phyloP scores from a whole-genome alignment of 2,113 vertebrate species.

The Halichoerus grypus region DNA sequence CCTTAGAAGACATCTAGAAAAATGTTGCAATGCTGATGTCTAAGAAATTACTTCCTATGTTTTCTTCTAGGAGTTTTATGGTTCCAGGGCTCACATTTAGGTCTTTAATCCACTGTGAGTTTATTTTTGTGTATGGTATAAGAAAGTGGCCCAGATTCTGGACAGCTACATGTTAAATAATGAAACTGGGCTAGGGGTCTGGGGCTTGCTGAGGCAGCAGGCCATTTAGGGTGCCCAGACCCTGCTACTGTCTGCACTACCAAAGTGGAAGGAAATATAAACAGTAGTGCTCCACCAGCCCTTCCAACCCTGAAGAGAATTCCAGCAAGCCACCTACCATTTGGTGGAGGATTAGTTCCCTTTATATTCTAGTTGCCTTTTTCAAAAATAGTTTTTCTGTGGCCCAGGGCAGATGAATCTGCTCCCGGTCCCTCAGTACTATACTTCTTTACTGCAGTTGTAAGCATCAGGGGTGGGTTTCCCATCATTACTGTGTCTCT shows the following conservation, averaged over 20 bases:
- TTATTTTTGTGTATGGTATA: not conserved
- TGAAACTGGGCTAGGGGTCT: not conserved
- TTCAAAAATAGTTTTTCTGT: not conserved
- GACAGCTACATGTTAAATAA: not conserved
- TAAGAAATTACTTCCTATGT: not conserved
- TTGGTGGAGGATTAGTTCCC: not conserved
- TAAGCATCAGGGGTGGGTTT: not conserved
- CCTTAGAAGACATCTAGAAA: not conserved
- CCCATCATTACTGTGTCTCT: not conserved
- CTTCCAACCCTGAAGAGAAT: not conserved
- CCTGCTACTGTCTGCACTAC: not conserved
- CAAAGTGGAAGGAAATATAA: not conserved
- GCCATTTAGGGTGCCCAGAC: not conserved
- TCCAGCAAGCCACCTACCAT: not conserved
- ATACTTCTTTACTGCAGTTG: not conserved
- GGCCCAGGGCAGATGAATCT: not conserved
- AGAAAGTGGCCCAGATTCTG: not conserved
- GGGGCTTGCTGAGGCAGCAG: not conserved
- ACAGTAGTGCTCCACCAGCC: not conserved
- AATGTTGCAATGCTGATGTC: not conserved
- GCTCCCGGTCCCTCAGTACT: not conserved
- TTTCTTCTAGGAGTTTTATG: not conserved
- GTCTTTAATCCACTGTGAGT: not conserved
- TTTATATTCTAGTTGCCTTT: not conserved
- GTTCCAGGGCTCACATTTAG: not conserved